These are phyloP conservation scores for Scaptomyza tumidula DNA, from an alignment of 2,888 invertebrate genomes.

Conservation along the genomic window DNA sequence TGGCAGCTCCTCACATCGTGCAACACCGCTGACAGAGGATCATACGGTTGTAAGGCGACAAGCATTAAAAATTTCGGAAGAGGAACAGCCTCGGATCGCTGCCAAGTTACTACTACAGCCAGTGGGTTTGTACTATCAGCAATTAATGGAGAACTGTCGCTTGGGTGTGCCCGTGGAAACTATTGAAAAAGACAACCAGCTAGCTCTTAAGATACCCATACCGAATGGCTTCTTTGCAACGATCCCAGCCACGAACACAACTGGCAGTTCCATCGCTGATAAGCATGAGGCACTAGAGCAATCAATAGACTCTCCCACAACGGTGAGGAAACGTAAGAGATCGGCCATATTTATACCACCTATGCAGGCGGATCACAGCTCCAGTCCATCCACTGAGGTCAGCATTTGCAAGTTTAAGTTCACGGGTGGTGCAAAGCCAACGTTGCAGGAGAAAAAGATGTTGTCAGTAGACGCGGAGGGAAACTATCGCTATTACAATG, in stretches of 20 bases:
- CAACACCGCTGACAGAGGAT: conserved; percentile 45
- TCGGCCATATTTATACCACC: conserved; percentile 94
- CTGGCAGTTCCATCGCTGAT: neutral
- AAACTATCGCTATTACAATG: conserved; percentile 94
- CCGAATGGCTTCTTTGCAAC: conserved; percentile 75
- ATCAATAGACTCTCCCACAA: conserved; percentile 57
- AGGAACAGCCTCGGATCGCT: conserved; percentile 32
- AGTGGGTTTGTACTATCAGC: conserved; percentile 91
- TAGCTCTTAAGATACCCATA: conserved; percentile 82
- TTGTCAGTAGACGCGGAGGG: conserved; percentile 95
- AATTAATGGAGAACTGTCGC: conserved; percentile 87
- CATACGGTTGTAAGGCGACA: conserved; percentile 83
- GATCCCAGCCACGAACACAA: conserved; percentile 34
- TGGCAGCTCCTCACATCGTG: conserved; percentile 50
- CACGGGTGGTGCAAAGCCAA: conserved; percentile 95
- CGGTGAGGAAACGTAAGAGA: conserved; percentile 85
- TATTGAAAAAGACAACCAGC: conserved; percentile 84
- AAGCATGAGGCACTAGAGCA: conserved; percentile 46
- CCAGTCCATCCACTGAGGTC: conserved; percentile 92
- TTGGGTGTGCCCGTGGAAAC: conserved; percentile 82
- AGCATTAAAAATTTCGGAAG: conserved; percentile 83
- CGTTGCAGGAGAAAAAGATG: conserved; percentile 95
- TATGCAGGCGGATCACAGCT: conserved; percentile 90
- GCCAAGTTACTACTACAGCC: conserved; percentile 89
- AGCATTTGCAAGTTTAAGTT: conserved; percentile 97